Evolutionary conservation across 1,140 invertebrate species (phyloP).

Genomic region (Aplysia californica): DNA sequence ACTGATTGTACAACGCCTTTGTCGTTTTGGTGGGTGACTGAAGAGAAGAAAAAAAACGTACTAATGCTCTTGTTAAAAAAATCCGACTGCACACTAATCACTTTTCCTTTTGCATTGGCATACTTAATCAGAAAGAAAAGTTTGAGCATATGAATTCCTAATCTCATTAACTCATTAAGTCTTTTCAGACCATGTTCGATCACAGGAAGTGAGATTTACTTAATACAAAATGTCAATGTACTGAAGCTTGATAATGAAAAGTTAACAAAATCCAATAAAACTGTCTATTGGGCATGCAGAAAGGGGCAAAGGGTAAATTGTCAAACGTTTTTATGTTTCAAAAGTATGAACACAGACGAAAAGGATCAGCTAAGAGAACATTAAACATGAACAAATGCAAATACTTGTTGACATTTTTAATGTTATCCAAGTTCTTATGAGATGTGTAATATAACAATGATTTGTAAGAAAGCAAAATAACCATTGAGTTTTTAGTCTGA

Average conservation of each 20-base stretch:
- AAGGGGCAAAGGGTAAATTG: background rate
- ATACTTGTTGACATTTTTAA: background rate
- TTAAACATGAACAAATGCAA: background rate
- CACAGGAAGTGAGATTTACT: background rate
- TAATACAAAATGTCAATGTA: background rate
- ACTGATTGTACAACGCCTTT: constrained; percentile 51
- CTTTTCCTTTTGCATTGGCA: too few relatives aligned
- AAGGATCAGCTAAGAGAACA: background rate
- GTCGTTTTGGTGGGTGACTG: constrained; percentile 47
- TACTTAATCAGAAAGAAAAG: background rate
- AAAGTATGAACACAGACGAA: background rate
- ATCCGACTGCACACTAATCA: background rate
- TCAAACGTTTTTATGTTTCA: background rate
- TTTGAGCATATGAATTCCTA: background rate
- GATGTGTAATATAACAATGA: too few relatives aligned
- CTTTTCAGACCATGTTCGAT: background rate
- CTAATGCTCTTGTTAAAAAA: background rate
- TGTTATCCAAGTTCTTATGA: too few relatives aligned
- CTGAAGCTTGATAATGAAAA: background rate
- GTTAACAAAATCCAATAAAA: background rate
- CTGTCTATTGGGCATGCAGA: background rate
- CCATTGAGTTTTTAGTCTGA: too few relatives aligned
- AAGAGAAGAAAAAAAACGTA: constrained; percentile 24
- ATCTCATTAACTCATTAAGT: background rate
- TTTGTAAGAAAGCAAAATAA: too few relatives aligned